These are phyloP conservation scores for Temnothorax longispinosus DNA, from an alignment of 1,140 invertebrate species.

Conservation along the genomic window DNA sequence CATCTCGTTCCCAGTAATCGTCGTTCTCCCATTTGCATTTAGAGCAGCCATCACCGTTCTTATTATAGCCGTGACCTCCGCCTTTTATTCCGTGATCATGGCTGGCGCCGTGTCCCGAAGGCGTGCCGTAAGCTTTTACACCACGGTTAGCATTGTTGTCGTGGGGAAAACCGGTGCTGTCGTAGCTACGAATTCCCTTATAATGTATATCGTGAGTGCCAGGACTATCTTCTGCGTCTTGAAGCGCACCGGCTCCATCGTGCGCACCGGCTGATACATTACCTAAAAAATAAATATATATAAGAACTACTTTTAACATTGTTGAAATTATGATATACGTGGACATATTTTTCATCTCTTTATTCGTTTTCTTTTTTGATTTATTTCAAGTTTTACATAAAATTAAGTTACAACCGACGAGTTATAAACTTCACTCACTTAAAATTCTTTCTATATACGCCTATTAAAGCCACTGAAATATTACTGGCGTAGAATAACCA, in stretches of 20 bases:
- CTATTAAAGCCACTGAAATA: background rate
- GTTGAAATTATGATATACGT: background rate
- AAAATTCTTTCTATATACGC: background rate
- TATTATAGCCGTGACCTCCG: conserved; percentile 7
- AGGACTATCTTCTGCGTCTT: background rate
- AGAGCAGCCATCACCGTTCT: conserved; percentile 18
- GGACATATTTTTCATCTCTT: background rate
- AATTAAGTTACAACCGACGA: background rate
- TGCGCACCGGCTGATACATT: background rate
- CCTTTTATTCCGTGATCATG: conserved; percentile 1
- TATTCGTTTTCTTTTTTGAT: background rate
- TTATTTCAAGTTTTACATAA: background rate
- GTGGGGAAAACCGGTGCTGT: background rate
- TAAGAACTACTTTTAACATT: background rate
- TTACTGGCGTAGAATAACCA: background rate
- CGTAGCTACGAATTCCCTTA: conserved; percentile 67
- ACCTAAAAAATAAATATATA: conserved; percentile 4
- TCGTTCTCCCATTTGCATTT: conserved; percentile 71
- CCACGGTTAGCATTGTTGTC: background rate
- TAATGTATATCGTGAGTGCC: conserved; percentile 29
- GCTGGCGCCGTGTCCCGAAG: background rate
- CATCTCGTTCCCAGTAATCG: conserved; percentile 61
- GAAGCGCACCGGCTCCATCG: background rate
- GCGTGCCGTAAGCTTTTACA: conserved; percentile 9
- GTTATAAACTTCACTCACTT: background rate